Conservation (phyloP, 2,113 vertebrate species). For the Carettochelys insculpta region DNA sequence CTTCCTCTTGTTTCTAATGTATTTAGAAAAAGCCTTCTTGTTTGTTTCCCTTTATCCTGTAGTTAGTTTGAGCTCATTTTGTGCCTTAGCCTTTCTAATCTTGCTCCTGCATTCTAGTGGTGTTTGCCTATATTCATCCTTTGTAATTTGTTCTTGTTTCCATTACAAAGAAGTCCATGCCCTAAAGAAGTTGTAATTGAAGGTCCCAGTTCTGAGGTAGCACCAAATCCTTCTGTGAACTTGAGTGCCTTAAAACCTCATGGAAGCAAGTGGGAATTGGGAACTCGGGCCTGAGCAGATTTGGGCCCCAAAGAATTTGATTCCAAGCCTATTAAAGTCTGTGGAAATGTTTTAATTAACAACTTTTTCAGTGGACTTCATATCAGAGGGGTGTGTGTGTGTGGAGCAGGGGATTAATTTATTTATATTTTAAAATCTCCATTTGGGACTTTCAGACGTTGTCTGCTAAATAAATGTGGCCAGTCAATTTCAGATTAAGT, state of each 20-base stretch:
- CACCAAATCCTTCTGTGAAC: background rate
- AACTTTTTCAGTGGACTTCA: background rate
- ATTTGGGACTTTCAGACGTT: background rate
- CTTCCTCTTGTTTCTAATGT: too few species aligned
- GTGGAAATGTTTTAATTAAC: background rate
- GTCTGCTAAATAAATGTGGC: background rate
- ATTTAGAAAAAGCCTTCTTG: too few species aligned
- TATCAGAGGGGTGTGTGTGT: too few species aligned
- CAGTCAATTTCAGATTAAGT: background rate
- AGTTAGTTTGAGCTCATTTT: too few species aligned
- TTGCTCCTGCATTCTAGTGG: too few species aligned
- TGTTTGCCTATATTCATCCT: too few species aligned
- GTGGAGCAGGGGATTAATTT: too few species aligned
- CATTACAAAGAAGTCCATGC: too few species aligned
- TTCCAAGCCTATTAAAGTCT: background rate
- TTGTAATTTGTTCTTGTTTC: too few species aligned
- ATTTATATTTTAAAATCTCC: background rate
- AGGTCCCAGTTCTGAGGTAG: background rate
- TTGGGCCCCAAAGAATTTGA: background rate
- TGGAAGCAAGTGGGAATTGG: background rate
- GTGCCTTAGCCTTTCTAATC: too few species aligned
- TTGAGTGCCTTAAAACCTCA: fast-evolving
- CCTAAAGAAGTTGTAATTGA: fast-evolving
- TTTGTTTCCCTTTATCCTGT: too few species aligned
- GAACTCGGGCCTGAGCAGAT: background rate